Percentiles rank a stretch among this genome's conserved stretches.
phyloP scores from a whole-genome alignment of 1,140 invertebrate genomes.

The Mylabris phalerata region DNA sequence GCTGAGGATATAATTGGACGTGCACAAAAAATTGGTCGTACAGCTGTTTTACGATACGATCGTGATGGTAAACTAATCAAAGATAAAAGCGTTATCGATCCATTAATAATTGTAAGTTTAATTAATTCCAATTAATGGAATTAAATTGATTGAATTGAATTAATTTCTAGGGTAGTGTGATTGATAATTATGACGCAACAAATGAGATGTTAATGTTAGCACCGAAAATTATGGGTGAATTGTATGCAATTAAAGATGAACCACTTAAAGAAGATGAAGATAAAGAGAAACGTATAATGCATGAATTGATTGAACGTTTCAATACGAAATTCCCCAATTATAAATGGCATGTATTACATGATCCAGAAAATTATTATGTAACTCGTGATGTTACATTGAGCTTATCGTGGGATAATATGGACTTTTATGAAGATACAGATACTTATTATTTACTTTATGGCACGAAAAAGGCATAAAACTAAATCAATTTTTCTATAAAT shows the following conservation, averaged over 20 bases:
- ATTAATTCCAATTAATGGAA: neutral
- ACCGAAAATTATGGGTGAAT: neutral
- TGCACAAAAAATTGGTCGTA: neutral
- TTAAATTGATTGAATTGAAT: neutral
- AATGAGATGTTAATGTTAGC: neutral
- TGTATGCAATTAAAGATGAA: too few species aligned
- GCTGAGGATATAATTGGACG: neutral
- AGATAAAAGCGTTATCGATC: neutral
- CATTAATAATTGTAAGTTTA: slow-evolving; percentile 2
- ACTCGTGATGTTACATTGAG: slow-evolving; percentile 2
- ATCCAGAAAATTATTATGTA: slow-evolving; percentile 1
- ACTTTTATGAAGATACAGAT: slow-evolving; percentile 1
- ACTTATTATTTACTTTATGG: neutral
- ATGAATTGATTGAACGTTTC: neutral
- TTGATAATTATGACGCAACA: slow-evolving; percentile 1
- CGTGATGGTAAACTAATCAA: neutral
- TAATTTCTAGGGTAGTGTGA: neutral
- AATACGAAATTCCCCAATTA: slow-evolving; percentile 3
- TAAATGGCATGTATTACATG: slow-evolving; percentile 3
- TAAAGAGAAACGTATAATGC: too few species aligned
- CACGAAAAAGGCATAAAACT: slow-evolving; percentile 1
- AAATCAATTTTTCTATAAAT: neutral
- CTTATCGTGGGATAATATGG: slow-evolving; percentile 5
- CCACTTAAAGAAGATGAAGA: too few species aligned
- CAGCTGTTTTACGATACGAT: slow-evolving; percentile 3